phyloP scores from a whole-genome alignment of 2,113 vertebrate genomes.

The Toxotes jaculatrix region DNA sequence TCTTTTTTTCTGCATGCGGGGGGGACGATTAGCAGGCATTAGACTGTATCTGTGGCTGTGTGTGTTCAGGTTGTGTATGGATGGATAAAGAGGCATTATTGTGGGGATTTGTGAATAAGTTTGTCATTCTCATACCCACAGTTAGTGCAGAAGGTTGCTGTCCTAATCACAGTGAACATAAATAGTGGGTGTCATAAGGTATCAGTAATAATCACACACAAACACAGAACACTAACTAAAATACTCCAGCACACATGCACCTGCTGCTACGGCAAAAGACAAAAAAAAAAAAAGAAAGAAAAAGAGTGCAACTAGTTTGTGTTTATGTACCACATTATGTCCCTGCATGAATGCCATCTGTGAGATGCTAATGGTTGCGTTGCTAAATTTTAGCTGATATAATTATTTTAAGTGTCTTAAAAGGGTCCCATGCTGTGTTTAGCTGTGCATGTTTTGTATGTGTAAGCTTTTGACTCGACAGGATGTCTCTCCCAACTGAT shows the following conservation, averaged over 20 bases:
- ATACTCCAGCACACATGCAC: conserved; percentile 32
- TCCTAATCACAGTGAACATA: conserved; percentile 46
- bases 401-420: not conserved
- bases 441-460: not conserved
- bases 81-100: conserved; percentile 31
- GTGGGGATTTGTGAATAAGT: conserved; percentile 30
- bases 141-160: conserved; percentile 15
- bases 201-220: conserved; percentile 40
- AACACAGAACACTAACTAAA: conserved; percentile 8
- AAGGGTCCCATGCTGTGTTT: not conserved
- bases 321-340: not conserved
- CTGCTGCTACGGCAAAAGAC: conserved; percentile 20
- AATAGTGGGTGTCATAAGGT: conserved; percentile 48
- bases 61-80: conserved; percentile 36
- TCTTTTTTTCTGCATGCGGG: conserved; percentile 9
- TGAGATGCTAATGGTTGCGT: not conserved
- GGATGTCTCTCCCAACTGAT: not conserved
- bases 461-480: not conserved
- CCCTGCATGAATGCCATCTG: not conserved
- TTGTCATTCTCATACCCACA: not conserved
- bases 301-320: conserved; percentile 1
- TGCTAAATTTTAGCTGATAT: not conserved
- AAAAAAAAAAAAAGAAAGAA: not conserved
- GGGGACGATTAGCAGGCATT: conserved; percentile 42
- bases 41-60: conserved; percentile 19